These are phyloP conservation scores for Drosophila anceps DNA, from an alignment of 2,888 invertebrate genomes.

Conservation along the genomic window DNA sequence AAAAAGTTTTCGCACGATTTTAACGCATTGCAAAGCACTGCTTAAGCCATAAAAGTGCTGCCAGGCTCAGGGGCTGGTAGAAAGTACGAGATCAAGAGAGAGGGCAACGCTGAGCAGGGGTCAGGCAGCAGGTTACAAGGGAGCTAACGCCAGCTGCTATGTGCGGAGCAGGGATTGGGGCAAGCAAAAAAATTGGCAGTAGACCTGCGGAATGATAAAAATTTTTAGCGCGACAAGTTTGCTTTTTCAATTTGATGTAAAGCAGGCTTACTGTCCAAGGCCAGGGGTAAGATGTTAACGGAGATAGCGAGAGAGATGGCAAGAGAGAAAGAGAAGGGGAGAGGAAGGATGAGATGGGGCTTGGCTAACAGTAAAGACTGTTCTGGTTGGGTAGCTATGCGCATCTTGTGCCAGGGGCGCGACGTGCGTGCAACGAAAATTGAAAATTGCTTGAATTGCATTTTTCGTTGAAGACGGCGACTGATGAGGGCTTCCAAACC, in stretches of 20 bases:
- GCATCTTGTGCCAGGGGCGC: conserved; percentile 27
- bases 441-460: conserved; percentile 80
- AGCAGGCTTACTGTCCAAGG: conserved; percentile 25
- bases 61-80: not conserved
- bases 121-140: conserved; percentile 24
- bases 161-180: conserved; percentile 31
- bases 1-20: conserved; percentile 67
- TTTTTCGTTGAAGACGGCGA: conserved; percentile 46
- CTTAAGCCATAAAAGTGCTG: conserved; percentile 61
- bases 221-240: conserved; percentile 73
- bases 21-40: conserved; percentile 71
- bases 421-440: conserved; percentile 60
- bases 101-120: not conserved
- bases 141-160: conserved; percentile 56
- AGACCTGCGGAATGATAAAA: conserved; percentile 69
- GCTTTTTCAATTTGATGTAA: conserved; percentile 72
- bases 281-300: not conserved
- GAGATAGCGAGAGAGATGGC: not conserved
- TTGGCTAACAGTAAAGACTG: conserved; percentile 1
- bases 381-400: conserved; percentile 9
- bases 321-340: not conserved
- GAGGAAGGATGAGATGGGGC: not conserved
- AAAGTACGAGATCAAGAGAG: not conserved
- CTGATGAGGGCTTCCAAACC: conserved; percentile 38
- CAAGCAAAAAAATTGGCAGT: conserved; percentile 69